These are phyloP conservation scores for Zaprionus nigranus DNA, from an alignment of 1,140 invertebrate species.

Conservation along the genomic window DNA sequence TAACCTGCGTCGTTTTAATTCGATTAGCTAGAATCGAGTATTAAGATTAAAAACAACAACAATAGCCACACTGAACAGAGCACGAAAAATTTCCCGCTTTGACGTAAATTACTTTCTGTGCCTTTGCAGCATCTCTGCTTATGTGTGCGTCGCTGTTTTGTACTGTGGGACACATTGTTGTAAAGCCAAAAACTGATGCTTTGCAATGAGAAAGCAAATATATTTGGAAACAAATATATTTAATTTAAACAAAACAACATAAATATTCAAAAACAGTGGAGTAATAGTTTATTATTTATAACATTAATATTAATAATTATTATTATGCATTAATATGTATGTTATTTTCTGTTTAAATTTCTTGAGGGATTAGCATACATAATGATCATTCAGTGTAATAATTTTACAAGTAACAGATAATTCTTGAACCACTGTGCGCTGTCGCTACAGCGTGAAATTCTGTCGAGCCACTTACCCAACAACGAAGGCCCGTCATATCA, in stretches of 20 bases:
- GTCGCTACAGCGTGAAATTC: conserved; percentile 52
- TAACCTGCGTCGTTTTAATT: conserved; percentile 24
- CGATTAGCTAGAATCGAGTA: conserved; percentile 42
- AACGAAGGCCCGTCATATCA: conserved; percentile 78
- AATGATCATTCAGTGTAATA: neutral
- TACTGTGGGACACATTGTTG: conserved; percentile 6
- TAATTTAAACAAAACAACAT: too few species aligned
- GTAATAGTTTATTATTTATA: too few species aligned
- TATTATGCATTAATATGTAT: neutral
- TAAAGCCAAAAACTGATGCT: too few species aligned
- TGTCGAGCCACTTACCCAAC: conserved; percentile 61
- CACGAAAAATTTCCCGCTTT: conserved; percentile 63
- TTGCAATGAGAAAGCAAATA: neutral
- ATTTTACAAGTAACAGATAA: conserved; percentile 1
- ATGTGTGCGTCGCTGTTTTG: conserved; percentile 10
- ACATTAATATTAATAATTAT: too few species aligned
- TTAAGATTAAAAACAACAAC: conserved; percentile 40
- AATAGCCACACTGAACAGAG: conserved; percentile 41
- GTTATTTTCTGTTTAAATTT: neutral
- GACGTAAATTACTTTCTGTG: conserved; percentile 27
- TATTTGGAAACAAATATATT: too few species aligned
- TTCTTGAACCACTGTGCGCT: conserved; percentile 47
- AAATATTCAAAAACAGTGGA: too few species aligned
- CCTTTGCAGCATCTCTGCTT: neutral
- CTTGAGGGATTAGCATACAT: neutral